These are phyloP conservation scores for Cepaea nemoralis DNA, from an alignment of 1,140 invertebrate species.

Conservation along the genomic window DNA sequence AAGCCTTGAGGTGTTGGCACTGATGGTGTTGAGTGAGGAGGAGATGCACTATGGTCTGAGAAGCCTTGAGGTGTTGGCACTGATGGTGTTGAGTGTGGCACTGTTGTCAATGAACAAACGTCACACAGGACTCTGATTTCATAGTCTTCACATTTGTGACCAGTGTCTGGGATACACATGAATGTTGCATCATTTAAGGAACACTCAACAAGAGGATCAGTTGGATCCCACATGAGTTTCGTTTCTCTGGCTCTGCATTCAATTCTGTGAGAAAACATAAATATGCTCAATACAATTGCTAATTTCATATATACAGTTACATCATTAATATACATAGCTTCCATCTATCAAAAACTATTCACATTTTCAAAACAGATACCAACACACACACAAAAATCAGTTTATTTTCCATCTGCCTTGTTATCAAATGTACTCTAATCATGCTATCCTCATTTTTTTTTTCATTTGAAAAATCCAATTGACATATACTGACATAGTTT, in stretches of 20 bases:
- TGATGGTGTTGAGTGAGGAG: constrained; percentile 7
- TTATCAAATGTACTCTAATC: neutral
- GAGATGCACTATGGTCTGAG: too few relatives aligned
- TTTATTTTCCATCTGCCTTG: neutral
- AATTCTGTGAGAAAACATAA: neutral
- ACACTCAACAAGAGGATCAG: constrained; percentile 78
- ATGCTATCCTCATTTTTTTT: neutral
- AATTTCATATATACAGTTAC: neutral
- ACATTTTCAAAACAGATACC: neutral
- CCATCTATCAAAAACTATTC: neutral
- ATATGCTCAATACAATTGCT: too few relatives aligned
- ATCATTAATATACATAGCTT: neutral
- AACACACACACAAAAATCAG: neutral
- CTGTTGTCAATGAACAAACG: constrained; percentile 48
- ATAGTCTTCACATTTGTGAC: constrained; percentile 76
- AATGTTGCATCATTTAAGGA: constrained; percentile 79
- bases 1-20: neutral
- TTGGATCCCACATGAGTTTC: constrained; percentile 20
- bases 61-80: neutral
- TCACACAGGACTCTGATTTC: constrained; percentile 82
- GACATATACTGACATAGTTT: neutral
- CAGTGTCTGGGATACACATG: constrained; percentile 74
- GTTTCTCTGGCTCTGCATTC: constrained; percentile 25
- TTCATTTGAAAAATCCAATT: neutral
- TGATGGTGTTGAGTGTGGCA: constrained; percentile 19